Evolutionary conservation across 2,888 invertebrate species (phyloP).

Genomic region (Cataglyphis altisquamis): DNA sequence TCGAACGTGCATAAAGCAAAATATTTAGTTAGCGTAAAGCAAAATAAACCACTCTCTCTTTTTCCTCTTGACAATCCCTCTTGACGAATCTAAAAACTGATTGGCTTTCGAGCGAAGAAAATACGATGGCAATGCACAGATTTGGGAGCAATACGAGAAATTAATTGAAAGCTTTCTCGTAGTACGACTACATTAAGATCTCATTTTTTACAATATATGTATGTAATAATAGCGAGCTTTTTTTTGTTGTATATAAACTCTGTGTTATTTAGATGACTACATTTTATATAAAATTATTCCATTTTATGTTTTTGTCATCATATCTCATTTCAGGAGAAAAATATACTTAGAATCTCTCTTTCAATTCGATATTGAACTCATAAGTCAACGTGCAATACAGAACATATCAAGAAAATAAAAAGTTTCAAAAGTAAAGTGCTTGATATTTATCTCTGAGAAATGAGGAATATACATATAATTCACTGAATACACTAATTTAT

Average conservation of each 20-base stretch:
- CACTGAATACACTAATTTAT: background rate
- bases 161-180: background rate
- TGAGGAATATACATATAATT: background rate
- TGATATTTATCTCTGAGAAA: background rate
- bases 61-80: background rate
- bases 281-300: background rate
- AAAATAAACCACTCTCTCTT: background rate
- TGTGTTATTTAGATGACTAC: background rate
- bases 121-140: background rate
- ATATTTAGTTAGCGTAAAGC: background rate
- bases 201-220: background rate
- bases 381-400: background rate
- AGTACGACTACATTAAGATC: background rate
- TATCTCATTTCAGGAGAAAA: background rate
- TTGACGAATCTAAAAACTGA: background rate
- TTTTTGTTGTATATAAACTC: background rate
- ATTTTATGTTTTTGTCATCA: background rate
- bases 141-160: background rate
- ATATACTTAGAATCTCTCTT: background rate
- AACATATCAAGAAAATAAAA: background rate
- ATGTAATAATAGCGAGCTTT: background rate
- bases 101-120: background rate
- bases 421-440: background rate
- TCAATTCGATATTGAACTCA: background rate
- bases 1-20: background rate